A percentile compares a stretch with the other conserved stretches of the same genome.
These are phyloP conservation scores for Cotesia glomerata DNA, from an alignment of 1,140 invertebrate genomes.

Conservation along the genomic window DNA sequence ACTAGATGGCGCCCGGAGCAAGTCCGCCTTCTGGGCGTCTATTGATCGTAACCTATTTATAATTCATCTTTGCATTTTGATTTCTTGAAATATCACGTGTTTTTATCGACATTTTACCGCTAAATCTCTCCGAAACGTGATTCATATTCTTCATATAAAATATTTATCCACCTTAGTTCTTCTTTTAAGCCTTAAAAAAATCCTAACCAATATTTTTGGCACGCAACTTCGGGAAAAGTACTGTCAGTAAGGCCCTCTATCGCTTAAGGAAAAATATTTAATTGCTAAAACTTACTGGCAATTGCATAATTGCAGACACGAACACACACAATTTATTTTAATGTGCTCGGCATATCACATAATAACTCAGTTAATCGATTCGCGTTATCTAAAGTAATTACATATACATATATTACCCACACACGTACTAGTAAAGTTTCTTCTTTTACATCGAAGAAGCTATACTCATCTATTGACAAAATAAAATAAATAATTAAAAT, in stretches of 20 bases:
- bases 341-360: neutral
- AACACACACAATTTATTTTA: neutral
- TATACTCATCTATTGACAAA: too few species aligned
- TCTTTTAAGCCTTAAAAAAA: too few species aligned
- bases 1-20: slow-evolving; percentile 54
- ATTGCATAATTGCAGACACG: neutral
- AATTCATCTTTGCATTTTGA: slow-evolving; percentile 57
- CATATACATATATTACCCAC: too few species aligned
- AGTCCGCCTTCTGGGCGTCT: slow-evolving; percentile 46
- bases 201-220: too few species aligned
- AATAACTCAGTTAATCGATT: neutral
- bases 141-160: neutral
- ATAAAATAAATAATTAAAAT: too few species aligned
- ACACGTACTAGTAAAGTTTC: too few species aligned
- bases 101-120: slow-evolving; percentile 20
- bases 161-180: too few species aligned
- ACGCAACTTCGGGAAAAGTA: too few species aligned
- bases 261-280: too few species aligned
- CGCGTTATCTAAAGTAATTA: neutral
- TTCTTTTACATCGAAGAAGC: too few species aligned
- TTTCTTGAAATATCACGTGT: slow-evolving; percentile 46
- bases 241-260: too few species aligned
- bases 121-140: neutral
- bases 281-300: neutral
- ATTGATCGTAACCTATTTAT: slow-evolving; percentile 60